A percentile compares a stretch with the other conserved stretches of the same genome.
Conservation (phyloP, 2,797 vertebrate genomes). For the Danionella dracula region DNA sequence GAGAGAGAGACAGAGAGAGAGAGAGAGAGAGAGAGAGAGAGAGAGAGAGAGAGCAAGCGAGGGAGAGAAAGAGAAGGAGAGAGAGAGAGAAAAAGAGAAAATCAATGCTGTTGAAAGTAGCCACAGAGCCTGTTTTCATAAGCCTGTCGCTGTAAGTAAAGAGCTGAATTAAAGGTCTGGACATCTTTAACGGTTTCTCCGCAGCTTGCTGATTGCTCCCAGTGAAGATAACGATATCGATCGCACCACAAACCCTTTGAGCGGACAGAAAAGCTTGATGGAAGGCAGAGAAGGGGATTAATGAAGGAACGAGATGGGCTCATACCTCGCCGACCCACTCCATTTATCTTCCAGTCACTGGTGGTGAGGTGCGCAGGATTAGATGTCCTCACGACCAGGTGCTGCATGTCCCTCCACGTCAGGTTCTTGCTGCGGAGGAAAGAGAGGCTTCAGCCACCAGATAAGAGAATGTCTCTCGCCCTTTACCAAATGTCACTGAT, state of each 20-base stretch:
- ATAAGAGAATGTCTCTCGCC: constrained; percentile 6
- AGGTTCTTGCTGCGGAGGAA: constrained; percentile 81
- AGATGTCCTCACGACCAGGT: constrained; percentile 92
- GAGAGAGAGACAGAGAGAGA: too few species aligned
- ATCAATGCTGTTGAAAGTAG: constrained; percentile 45
- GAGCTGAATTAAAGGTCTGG: constrained; percentile 15
- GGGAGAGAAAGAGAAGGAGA: too few species aligned
- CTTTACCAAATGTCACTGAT: constrained; percentile 38
- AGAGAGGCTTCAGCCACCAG: background rate
- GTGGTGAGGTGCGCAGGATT: constrained; percentile 87
- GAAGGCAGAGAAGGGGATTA: background rate
- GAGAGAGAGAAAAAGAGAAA: background rate
- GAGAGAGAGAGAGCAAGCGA: too few species aligned
- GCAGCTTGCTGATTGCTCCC: constrained; percentile 12
- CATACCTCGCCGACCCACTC: constrained; percentile 89
- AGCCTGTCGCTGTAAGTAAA: constrained; percentile 31
- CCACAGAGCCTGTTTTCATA: constrained; percentile 8
- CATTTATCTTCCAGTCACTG: constrained; percentile 92
- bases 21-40: too few species aligned
- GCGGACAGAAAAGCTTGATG: background rate
- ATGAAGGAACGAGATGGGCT: background rate
- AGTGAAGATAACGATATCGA: constrained; percentile 18
- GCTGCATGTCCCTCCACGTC: constrained; percentile 99
- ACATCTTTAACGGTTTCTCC: constrained; percentile 3
- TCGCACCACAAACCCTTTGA: background rate